Percentiles rank a stretch among this genome's conserved stretches.
Evolutionary conservation across 2,888 invertebrate genomes (phyloP).

Genomic region (Ochropacha duplaris): DNA sequence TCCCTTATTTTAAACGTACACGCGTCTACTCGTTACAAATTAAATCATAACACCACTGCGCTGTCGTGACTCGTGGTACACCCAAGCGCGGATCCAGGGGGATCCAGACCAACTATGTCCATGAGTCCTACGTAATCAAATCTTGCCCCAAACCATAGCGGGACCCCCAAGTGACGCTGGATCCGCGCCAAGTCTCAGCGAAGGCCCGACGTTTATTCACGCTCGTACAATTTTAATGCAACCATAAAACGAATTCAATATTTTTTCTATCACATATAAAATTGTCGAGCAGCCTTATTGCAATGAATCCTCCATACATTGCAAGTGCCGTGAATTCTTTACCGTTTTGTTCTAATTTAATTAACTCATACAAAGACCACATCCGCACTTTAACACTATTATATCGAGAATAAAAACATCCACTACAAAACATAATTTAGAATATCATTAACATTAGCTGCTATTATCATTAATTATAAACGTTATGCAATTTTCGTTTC

Average conservation of each 20-base stretch:
- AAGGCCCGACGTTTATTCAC: constrained; percentile 47
- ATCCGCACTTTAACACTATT: constrained; percentile 32
- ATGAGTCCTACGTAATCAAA: not conserved
- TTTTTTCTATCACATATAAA: constrained; percentile 8
- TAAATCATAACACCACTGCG: constrained; percentile 45
- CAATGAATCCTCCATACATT: not conserved
- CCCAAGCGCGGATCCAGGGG: constrained; percentile 2
- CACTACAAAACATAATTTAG: constrained; percentile 76
- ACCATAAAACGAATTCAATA: not conserved
- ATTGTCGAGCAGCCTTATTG: constrained; percentile 7
- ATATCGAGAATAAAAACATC: constrained; percentile 65
- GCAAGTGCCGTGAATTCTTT: constrained; percentile 21
- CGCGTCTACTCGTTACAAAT: constrained; percentile 63
- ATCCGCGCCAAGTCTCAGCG: constrained; percentile 26
- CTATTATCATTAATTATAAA: constrained; percentile 26
- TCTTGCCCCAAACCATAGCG: too few relatives aligned
- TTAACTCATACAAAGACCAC: constrained; percentile 33
- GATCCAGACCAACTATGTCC: too few relatives aligned
- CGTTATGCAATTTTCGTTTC: constrained; percentile 39
- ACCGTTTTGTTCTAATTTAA: constrained; percentile 26
- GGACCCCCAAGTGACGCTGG: not conserved
- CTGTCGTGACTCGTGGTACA: constrained; percentile 22
- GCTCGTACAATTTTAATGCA: constrained; percentile 2
- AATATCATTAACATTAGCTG: constrained; percentile 56
- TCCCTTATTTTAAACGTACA: constrained; percentile 64